Evolutionary conservation across 2,113 vertebrate species (phyloP).

Genomic region (Cavia aperea): DNA sequence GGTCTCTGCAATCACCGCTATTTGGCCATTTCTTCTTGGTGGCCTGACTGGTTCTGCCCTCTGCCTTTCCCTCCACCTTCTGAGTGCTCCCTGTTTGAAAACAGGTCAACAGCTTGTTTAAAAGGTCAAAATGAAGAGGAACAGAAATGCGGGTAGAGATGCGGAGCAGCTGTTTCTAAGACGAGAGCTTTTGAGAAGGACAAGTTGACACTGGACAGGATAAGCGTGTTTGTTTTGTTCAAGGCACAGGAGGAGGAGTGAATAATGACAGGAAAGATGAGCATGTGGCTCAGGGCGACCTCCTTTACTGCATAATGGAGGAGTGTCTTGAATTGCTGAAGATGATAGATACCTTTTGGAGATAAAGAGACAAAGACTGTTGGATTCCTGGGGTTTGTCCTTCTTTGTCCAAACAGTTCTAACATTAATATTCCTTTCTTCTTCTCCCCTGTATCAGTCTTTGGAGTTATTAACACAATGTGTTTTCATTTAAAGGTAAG

Average conservation of each 20-base stretch:
- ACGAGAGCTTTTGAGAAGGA: slow-evolving; percentile 43
- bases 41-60: slow-evolving; percentile 16
- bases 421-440: neutral
- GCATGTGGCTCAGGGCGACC: neutral
- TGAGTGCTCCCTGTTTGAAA: slow-evolving; percentile 61
- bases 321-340: slow-evolving; percentile 6
- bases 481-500: slow-evolving; percentile 22
- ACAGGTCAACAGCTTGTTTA: slow-evolving; percentile 60
- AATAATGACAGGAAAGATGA: slow-evolving; percentile 11
- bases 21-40: slow-evolving; percentile 25
- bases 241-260: neutral
- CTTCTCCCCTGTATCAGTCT: neutral
- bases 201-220: slow-evolving; percentile 38
- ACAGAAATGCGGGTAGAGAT: slow-evolving; percentile 51
- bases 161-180: slow-evolving; percentile 32
- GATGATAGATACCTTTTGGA: neutral
- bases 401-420: slow-evolving; percentile 6
- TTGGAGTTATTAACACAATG: neutral
- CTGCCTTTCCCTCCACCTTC: slow-evolving; percentile 31
- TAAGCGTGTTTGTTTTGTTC: slow-evolving; percentile 5
- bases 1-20: too few relatives aligned
- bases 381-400: neutral
- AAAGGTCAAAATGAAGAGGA: slow-evolving; percentile 66
- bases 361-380: neutral
- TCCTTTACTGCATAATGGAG: neutral